These are phyloP conservation scores for Steinernema scapterisci DNA, from an alignment of 2,888 invertebrate species.

Conservation along the genomic window DNA sequence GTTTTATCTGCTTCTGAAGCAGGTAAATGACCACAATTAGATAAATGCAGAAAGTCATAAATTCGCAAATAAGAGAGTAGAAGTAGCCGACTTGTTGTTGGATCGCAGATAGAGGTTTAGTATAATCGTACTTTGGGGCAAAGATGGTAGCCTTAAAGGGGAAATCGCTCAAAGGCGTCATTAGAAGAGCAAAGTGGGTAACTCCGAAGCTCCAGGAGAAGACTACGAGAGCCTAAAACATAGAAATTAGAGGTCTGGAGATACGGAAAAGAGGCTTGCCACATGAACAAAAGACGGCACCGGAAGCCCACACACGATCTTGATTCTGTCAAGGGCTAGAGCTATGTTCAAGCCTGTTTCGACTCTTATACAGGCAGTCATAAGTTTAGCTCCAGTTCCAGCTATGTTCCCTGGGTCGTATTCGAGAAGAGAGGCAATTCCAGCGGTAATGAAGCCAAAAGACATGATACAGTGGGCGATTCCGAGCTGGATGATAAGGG, in stretches of 20 bases:
- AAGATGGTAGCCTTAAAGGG: not conserved
- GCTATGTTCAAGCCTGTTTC: not conserved
- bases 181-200: not conserved
- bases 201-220: not conserved
- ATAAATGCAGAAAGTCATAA: not conserved
- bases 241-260: too few relatives aligned
- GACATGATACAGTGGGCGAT: not conserved
- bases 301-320: not conserved
- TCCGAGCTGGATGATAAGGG: constrained; percentile 4
- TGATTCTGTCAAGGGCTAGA: not conserved
- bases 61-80: not conserved
- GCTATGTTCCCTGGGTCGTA: not conserved
- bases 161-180: not conserved
- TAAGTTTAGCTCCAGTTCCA: not conserved
- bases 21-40: not conserved
- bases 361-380: constrained; percentile 3
- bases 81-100: not conserved
- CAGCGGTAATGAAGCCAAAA: constrained; percentile 16
- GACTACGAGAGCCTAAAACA: not conserved
- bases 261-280: too few relatives aligned
- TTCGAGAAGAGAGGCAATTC: not conserved
- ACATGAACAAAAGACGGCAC: not conserved
- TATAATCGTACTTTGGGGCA: not conserved
- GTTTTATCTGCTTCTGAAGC: not conserved
- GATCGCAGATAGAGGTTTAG: not conserved